These are phyloP conservation scores for Pseudococcus longispinus DNA, from an alignment of 2,888 invertebrate genomes.

Conservation along the genomic window DNA sequence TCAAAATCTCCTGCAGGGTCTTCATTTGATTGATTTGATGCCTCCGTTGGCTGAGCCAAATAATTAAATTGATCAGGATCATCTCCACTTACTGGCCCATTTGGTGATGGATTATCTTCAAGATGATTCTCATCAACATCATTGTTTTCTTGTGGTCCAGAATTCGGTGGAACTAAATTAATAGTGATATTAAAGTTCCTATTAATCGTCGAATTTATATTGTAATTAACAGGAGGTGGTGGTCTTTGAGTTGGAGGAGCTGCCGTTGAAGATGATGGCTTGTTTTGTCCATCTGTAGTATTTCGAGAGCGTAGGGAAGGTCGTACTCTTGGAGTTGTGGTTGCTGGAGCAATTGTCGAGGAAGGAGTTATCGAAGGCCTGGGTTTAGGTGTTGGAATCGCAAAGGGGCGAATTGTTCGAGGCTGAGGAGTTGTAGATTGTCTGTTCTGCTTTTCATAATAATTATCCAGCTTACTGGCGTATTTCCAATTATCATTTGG, in stretches of 20 bases:
- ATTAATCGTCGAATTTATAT: background rate
- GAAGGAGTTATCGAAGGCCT: background rate
- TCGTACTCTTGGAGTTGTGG: background rate
- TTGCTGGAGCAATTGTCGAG: background rate
- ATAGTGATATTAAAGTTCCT: background rate
- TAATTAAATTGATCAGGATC: background rate
- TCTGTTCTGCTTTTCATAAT: background rate
- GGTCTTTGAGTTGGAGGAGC: background rate
- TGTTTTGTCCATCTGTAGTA: background rate
- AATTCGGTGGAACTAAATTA: background rate
- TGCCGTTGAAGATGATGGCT: background rate
- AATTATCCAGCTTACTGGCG: background rate
- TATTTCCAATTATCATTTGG: conserved; percentile 3
- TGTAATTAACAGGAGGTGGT: background rate
- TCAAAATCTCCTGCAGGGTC: background rate
- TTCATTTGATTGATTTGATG: background rate
- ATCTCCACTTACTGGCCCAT: background rate
- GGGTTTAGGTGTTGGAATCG: background rate
- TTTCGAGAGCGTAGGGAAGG: background rate
- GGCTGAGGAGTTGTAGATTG: background rate
- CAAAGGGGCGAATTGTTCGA: background rate
- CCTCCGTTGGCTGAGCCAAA: background rate
- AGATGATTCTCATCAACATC: background rate
- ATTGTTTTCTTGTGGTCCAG: background rate
- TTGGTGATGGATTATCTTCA: background rate